Base-by-base conservation (phyloP, 2,797 vertebrate species). In the Oryzias dopingdopingensis region DNA sequence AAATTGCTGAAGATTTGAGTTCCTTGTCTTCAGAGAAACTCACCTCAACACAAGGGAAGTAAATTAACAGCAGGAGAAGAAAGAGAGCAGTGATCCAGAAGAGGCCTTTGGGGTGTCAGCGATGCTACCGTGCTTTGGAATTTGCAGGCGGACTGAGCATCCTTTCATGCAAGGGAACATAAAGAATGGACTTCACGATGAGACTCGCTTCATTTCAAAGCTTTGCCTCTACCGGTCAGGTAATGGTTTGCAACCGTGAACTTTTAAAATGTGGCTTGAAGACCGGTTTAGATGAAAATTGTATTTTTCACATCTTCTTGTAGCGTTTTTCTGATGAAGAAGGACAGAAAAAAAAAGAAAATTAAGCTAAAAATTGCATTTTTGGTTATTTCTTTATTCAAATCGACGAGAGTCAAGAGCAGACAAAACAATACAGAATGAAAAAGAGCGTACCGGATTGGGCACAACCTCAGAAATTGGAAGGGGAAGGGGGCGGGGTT, bases 91-190 rank as follows among this genome's bases (percentile, higher is more conserved):
- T 29, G 40, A 46, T 22, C n/a, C 24, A 44, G 42, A 59, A 24
- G 45, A 47, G 4, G 42, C 14, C 22, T 18, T 29, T 44, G 48
- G 70, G 45, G 29, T 46, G 43, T 40, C n/a, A 74, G 46, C n/a
- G 54, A 88, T 81, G 75, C 84, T 90, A 85, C 73, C 72, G 65
- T 92, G 91, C 76, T 92, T 92, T 0, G 89, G 91, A 52, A 68
- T 73, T 56, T 77, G 74, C 3, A 86, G 86, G 37, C 59, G 61
- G 65, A 72, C 56, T 53, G 85, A 55, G 74, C 56, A 76, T 49
- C 43, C 50, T 16, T 72, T 49, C 10, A 52, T 67, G 18, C 81
- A 60, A 0, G 88, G 81, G 81, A 74, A 65, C 0, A 87, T 92
- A 43, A 65, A 81, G 24, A 66, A 85, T n/a, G 4, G 45, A 78